Percentiles rank a stretch among this genome's conserved stretches.
Evolutionary conservation across 2,888 invertebrate species (phyloP).

Genomic region (Microctonus hyperodae): DNA sequence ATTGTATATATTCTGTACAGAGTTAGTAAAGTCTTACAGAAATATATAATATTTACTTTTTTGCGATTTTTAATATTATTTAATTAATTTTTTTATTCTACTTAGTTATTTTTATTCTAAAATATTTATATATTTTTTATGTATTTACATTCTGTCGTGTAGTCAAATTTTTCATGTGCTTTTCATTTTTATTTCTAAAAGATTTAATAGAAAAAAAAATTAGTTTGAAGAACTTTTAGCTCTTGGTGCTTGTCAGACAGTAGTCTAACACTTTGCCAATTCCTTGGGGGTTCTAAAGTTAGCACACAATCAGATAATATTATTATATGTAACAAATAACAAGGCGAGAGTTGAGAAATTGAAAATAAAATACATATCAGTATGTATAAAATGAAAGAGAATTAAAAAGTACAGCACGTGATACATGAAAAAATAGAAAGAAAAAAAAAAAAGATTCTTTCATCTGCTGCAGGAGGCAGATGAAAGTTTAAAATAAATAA

Average conservation of each 20-base stretch:
- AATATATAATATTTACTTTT: too few species aligned
- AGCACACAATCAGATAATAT: conserved; percentile 43
- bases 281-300: conserved; percentile 55
- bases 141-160: too few species aligned
- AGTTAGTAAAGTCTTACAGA: not conserved
- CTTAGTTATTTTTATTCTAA: too few species aligned
- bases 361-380: conserved; percentile 17
- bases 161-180: not conserved
- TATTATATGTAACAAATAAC: conserved; percentile 35
- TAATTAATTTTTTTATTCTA: too few species aligned
- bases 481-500: not conserved
- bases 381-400: not conserved
- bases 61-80: too few species aligned
- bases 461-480: not conserved
- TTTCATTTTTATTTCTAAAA: not conserved
- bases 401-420: not conserved
- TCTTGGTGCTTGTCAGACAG: conserved; percentile 32
- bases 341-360: conserved; percentile 30
- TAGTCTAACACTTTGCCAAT: conserved; percentile 46
- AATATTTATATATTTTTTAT: too few species aligned
- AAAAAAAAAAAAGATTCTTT: not conserved
- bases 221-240: conserved; percentile 28
- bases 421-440: not conserved
- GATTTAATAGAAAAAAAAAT: conserved; percentile 13
- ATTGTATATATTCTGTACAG: not conserved